Evolutionary conservation across 1,140 invertebrate genomes (phyloP).

Genomic region (Vanessa tameamea): DNA sequence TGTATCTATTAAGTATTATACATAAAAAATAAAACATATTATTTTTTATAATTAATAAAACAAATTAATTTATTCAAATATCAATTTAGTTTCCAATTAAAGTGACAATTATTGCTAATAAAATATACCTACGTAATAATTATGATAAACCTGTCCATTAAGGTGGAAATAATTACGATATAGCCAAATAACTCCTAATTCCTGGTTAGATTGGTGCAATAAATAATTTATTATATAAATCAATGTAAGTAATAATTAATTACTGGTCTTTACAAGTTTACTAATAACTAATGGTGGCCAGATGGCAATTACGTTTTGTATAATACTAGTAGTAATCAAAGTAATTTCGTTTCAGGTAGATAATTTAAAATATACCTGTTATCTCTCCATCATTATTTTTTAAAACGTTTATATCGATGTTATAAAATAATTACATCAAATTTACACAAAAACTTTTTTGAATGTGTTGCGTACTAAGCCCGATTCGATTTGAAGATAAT

Average conservation of each 20-base stretch:
- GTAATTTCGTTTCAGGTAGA: neutral
- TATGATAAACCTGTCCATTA: constrained; percentile 18
- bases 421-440: neutral
- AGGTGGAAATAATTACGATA: constrained; percentile 22
- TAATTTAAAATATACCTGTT: constrained; percentile 13
- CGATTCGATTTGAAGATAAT: constrained; percentile 8
- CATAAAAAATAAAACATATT: too few relatives aligned
- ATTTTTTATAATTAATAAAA: too few relatives aligned
- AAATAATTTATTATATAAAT: constrained; percentile 31
- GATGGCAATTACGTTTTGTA: constrained; percentile 14
- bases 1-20: too few relatives aligned
- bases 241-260: constrained; percentile 31
- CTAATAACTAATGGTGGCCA: constrained; percentile 18
- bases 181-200: constrained; percentile 20
- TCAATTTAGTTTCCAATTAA: neutral
- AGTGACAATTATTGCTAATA: constrained; percentile 11
- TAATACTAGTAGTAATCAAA: constrained; percentile 25
- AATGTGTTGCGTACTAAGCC: neutral
- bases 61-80: neutral
- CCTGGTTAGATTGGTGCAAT: constrained; percentile 22
- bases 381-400: neutral
- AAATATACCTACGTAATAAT: constrained; percentile 3
- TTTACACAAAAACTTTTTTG: neutral
- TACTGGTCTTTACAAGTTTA: constrained; percentile 23
- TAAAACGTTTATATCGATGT: neutral